Base-by-base conservation (phyloP, 30 jellyfish, hydroid and myxozoan species). In the Pelagia noctiluca region DNA sequence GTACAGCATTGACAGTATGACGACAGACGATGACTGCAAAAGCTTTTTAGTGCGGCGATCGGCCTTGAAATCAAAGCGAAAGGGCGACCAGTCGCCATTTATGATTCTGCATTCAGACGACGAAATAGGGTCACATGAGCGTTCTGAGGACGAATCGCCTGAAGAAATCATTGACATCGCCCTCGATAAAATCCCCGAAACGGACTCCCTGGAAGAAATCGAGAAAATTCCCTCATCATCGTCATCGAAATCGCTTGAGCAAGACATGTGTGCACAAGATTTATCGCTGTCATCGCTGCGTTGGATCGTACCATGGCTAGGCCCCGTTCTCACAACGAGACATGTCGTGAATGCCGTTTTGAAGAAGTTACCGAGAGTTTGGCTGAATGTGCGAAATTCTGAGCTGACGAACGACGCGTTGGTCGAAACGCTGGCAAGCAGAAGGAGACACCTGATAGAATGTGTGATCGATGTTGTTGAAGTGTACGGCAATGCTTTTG, bases 251-350 rank as follows among this genome's bases (percentile, higher is more conserved):
- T 35, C 80, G 4, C 38, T 46, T 1, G 60, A 65, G 29, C 62
- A 16, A 22, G 73, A 36, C 28, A 25, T 75, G 34, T 38, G 62
- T 12, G 85, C 89, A 2, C 79, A 86, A 53, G 89, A 75, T 65
- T 62, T 66, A 23, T 38, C 89, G 2, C 52, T 86, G 2, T 88
- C 78, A 0, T 63, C 96, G 1, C 25, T 91, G 46, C 72, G 64
- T 25, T 93, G 98, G 98, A 63, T 93, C 38, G 48, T 82, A 22
- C 98, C 98, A 31, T 93, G 96, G 98, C 75, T 93, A 24, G 98
- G 98, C 33, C 98, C 98, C 2, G 64, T 30, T 22, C 89, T 93
- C 25, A 82, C 98, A 0, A 38, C 97, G 0, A 78, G 84, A 35
- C 54, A 93, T 48, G 83, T 93, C 2, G 86, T 90, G 11, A 75